Evolutionary conservation across 2,113 vertebrate genomes (phyloP).

Genomic region (Aramus guarauna): DNA sequence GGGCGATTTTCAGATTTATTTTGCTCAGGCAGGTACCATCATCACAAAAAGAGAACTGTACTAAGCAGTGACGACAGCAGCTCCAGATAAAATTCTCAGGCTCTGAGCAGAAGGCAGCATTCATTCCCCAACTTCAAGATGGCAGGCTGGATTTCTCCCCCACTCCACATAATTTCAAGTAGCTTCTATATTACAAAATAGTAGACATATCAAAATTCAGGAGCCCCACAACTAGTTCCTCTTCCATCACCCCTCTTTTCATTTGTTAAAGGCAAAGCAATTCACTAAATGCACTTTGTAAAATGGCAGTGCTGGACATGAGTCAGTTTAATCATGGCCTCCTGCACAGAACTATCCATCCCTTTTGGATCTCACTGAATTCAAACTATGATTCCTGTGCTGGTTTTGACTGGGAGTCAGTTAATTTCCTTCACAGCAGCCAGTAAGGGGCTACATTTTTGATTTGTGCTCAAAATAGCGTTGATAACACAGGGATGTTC

Average conservation of each 20-base stretch:
- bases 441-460: too few relatives aligned
- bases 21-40: background rate
- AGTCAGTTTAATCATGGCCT: background rate
- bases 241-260: background rate
- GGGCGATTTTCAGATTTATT: background rate
- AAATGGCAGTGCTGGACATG: background rate
- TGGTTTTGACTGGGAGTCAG: too few relatives aligned
- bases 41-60: background rate
- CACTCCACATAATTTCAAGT: background rate
- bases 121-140: background rate
- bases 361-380: background rate
- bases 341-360: background rate
- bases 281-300: background rate
- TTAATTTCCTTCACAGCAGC: too few relatives aligned
- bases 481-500: too few relatives aligned
- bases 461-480: too few relatives aligned
- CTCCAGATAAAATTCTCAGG: background rate
- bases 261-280: background rate
- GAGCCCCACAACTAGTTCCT: background rate
- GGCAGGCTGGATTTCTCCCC: background rate
- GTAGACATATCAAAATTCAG: background rate
- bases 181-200: background rate
- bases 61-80: background rate
- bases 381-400: background rate
- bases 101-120: background rate